phyloP scores from a whole-genome alignment of 1,140 invertebrate genomes.

The Drepana arcuata region DNA sequence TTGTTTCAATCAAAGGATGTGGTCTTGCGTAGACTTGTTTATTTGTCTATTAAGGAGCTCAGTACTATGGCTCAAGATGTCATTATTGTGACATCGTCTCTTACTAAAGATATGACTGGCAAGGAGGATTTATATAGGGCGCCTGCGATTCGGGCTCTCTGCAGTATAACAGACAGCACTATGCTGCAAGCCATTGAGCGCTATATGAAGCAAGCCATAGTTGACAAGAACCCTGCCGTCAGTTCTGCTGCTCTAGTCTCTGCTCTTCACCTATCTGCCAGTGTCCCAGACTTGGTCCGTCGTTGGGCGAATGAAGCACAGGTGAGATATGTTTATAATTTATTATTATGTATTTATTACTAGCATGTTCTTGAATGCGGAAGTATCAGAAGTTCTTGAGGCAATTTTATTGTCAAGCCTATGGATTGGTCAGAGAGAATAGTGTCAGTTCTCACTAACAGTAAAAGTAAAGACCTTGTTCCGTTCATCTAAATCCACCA shows the following conservation, averaged over 20 bases:
- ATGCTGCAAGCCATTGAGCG: constrained; percentile 98
- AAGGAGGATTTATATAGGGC: constrained; percentile 96
- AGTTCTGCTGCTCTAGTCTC: constrained; percentile 97
- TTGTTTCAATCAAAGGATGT: constrained; percentile 97
- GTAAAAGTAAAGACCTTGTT: too few species aligned
- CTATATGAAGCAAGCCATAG: constrained; percentile 99
- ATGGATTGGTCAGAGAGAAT: too few species aligned
- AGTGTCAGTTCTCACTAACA: too few species aligned
- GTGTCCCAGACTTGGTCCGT: constrained; percentile 91
- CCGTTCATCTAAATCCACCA: too few species aligned
- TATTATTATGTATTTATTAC: too few species aligned
- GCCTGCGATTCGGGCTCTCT: constrained; percentile 96
- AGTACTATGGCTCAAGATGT: constrained; percentile 97
- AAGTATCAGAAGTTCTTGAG: too few species aligned
- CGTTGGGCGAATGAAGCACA: constrained; percentile 98
- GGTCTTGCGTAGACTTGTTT: constrained; percentile 92
- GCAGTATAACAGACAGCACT: constrained; percentile 95
- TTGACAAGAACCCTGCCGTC: constrained; percentile 94
- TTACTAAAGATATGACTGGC: constrained; percentile 99
- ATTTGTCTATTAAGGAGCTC: constrained; percentile 97
- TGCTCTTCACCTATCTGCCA: constrained; percentile 84
- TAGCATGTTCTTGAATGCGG: too few species aligned
- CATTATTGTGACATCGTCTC: constrained; percentile 96
- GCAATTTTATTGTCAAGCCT: too few species aligned
- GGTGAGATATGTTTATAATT: too few species aligned